A percentile compares a stretch with the other conserved stretches of the same genome.
These are phyloP conservation scores for Drosophila arawakana DNA, from an alignment of 1,140 invertebrate genomes.

Conservation along the genomic window DNA sequence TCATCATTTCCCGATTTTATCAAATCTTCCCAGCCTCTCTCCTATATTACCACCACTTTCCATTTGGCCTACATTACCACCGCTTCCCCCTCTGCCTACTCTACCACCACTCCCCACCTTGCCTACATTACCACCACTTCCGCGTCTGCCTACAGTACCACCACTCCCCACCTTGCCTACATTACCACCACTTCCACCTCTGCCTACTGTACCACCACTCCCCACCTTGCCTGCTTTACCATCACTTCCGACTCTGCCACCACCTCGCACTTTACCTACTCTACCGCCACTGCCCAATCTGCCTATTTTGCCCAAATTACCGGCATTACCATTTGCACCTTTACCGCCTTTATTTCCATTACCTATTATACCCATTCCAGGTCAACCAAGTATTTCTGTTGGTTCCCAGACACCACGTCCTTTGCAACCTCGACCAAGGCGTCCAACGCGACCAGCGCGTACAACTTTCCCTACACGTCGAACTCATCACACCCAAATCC, in stretches of 20 bases:
- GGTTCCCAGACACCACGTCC: not conserved
- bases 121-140: no score
- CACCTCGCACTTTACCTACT: no score
- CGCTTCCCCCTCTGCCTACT: not conserved
- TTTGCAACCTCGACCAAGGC: not conserved
- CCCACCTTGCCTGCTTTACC: no score
- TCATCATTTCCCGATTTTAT: not conserved
- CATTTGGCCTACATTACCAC: not conserved
- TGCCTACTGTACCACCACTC: no score
- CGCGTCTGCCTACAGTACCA: no score
- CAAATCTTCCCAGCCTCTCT: not conserved
- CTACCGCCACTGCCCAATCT: not conserved
- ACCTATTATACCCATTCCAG: no score
- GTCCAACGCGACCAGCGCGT: not conserved
- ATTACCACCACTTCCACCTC: no score
- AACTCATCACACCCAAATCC: not conserved
- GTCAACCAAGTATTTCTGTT: no score
- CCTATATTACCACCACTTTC: not conserved
- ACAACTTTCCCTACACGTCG: not conserved
- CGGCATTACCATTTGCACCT: no score
- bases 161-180: no score
- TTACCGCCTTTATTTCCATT: not conserved
- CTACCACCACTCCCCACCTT: not conserved
- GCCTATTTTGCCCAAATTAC: not conserved
- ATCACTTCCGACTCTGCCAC: not conserved